A percentile compares a stretch with the other conserved stretches of the same genome.
These are phyloP conservation scores for Lordiphosa andalusiaca DNA, from an alignment of 2,888 invertebrate genomes.

Conservation along the genomic window DNA sequence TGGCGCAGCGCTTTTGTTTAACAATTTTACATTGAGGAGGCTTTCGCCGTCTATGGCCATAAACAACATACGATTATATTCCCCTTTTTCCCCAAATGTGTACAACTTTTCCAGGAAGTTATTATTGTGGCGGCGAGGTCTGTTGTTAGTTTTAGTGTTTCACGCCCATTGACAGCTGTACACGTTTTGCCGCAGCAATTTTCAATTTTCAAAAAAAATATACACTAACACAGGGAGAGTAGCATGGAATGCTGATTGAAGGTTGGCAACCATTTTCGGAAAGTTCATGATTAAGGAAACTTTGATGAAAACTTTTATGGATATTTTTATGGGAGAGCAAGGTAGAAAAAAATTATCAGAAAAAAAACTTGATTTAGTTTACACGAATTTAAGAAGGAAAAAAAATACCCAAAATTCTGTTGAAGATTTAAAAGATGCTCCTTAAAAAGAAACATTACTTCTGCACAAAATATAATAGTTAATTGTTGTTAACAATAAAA, in stretches of 20 bases:
- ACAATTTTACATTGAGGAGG: conserved; percentile 28
- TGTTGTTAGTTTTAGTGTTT: conserved; percentile 35
- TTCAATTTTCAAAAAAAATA: conserved; percentile 4
- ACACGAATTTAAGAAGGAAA: too few species aligned
- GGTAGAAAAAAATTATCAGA: too few species aligned
- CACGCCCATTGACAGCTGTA: conserved; percentile 51
- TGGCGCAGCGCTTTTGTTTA: conserved; percentile 27
- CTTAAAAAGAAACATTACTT: too few species aligned
- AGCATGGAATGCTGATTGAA: conserved; percentile 4
- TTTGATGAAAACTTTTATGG: too few species aligned
- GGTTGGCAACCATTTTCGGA: not conserved
- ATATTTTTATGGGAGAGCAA: too few species aligned
- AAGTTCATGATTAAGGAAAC: too few species aligned
- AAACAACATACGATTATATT: conserved; percentile 40
- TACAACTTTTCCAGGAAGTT: conserved; percentile 67
- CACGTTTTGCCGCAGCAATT: conserved; percentile 26
- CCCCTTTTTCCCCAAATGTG: conserved; percentile 29
- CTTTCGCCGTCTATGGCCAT: conserved; percentile 20
- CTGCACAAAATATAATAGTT: too few species aligned
- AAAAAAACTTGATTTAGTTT: too few species aligned
- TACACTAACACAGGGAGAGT: conserved; percentile 16
- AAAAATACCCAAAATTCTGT: too few species aligned
- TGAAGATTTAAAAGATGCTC: too few species aligned
- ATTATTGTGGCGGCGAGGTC: conserved; percentile 35
- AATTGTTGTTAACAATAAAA: too few species aligned